These are phyloP conservation scores for Euthynnus affinis DNA, from an alignment of 2,797 vertebrate genomes.

Conservation along the genomic window DNA sequence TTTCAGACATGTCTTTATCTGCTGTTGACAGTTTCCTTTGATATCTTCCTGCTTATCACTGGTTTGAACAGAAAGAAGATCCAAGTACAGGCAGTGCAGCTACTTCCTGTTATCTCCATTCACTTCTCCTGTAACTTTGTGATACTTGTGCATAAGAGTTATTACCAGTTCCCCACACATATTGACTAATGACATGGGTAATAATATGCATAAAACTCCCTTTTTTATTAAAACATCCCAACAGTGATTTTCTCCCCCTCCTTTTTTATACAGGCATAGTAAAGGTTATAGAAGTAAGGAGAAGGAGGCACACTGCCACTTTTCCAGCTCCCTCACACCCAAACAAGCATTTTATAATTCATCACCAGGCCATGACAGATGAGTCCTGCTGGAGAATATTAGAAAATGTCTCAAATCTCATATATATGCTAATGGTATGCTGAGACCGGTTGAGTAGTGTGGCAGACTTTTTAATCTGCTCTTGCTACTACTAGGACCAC, in stretches of 20 bases:
- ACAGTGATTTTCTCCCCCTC: constrained; percentile 59
- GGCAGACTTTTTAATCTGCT: constrained; percentile 98
- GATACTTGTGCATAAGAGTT: constrained; percentile 37
- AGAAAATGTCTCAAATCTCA: constrained; percentile 99
- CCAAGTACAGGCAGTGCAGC: not conserved
- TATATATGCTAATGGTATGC: constrained; percentile 99
- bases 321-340: constrained; percentile 83
- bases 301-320: constrained; percentile 74
- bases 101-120: constrained; percentile 27
- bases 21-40: not conserved
- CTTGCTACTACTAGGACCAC: constrained; percentile 88
- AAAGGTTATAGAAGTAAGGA: constrained; percentile 84
- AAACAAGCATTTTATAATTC: constrained; percentile 99
- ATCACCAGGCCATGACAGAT: constrained; percentile 99
- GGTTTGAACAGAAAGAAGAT: constrained; percentile 3
- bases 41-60: not conserved
- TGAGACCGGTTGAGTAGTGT: constrained; percentile 91
- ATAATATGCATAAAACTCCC: constrained; percentile 65
- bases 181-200: constrained; percentile 58
- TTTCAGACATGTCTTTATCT: not conserved
- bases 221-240: constrained; percentile 71
- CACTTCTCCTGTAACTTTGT: constrained; percentile 38
- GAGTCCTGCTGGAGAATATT: constrained; percentile 99
- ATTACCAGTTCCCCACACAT: constrained; percentile 39
- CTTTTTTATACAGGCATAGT: constrained; percentile 49